These are phyloP conservation scores for Diarsia mendica DNA, from an alignment of 2,888 invertebrate species.

Conservation along the genomic window DNA sequence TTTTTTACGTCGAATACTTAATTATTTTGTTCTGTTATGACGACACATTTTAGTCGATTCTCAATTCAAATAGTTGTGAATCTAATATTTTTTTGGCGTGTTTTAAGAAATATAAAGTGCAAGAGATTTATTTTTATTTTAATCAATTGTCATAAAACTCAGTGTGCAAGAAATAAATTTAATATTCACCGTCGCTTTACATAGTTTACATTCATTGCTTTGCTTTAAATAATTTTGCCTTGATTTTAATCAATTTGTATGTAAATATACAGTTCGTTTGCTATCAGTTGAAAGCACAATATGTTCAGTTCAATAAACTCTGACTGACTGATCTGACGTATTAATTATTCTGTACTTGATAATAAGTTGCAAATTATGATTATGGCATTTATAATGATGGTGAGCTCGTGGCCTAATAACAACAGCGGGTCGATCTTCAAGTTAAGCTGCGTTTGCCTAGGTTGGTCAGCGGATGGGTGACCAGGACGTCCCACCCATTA, in stretches of 20 bases:
- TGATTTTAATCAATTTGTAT: slow-evolving; percentile 30
- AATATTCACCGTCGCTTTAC: not conserved
- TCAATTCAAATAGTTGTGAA: slow-evolving; percentile 13
- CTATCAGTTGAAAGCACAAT: slow-evolving; percentile 21
- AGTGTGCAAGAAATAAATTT: slow-evolving; percentile 3
- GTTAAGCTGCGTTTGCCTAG: too few relatives aligned
- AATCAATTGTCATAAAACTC: not conserved
- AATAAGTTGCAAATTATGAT: slow-evolving; percentile 5
- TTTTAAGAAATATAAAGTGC: too few relatives aligned
- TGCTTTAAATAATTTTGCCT: slow-evolving; percentile 19
- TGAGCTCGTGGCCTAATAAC: too few relatives aligned
- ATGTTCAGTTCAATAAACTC: slow-evolving; percentile 20
- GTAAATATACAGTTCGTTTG: slow-evolving; percentile 10
- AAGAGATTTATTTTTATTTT: not conserved
- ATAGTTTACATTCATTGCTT: not conserved
- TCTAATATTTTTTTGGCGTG: not conserved
- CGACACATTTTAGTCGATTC: slow-evolving; percentile 15
- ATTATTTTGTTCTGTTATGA: not conserved
- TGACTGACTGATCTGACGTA: not conserved
- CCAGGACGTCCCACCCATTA: too few relatives aligned
- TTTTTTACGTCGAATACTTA: not conserved
- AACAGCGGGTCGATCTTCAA: too few relatives aligned
- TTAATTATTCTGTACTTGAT: not conserved
- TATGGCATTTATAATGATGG: too few relatives aligned
- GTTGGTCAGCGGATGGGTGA: too few relatives aligned